A percentile compares a stretch with the other conserved stretches of the same genome.
These are phyloP conservation scores for Drosophila meridiana DNA, from an alignment of 2,888 invertebrate species.

Conservation along the genomic window DNA sequence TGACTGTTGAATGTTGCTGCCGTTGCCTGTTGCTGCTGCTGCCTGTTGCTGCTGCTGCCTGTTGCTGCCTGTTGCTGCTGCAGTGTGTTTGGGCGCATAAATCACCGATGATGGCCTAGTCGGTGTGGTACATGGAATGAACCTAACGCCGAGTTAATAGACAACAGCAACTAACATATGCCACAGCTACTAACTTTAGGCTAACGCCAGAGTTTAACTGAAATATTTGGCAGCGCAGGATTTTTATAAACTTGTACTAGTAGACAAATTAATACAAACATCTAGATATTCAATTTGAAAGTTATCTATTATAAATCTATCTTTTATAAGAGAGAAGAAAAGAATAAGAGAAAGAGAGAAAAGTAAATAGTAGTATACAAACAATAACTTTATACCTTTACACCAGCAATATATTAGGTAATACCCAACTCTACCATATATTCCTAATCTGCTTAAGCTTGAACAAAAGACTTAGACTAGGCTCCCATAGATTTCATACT, in stretches of 20 bases:
- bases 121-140: slow-evolving; percentile 29
- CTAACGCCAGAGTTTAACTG: not conserved
- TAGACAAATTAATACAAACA: slow-evolving; percentile 8
- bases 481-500: not conserved
- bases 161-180: slow-evolving; percentile 14
- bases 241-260: not conserved
- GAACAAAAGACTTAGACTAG: not conserved
- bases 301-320: too few species aligned
- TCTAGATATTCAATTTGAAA: too few species aligned
- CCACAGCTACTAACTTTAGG: slow-evolving; percentile 7
- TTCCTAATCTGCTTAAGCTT: too few species aligned
- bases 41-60: slow-evolving; percentile 12
- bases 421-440: not conserved
- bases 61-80: slow-evolving; percentile 17
- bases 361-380: too few species aligned
- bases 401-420: not conserved
- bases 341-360: too few species aligned
- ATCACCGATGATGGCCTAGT: slow-evolving; percentile 51
- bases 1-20: slow-evolving; percentile 17
- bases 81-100: slow-evolving; percentile 48
- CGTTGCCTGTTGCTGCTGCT: slow-evolving; percentile 15
- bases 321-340: too few species aligned
- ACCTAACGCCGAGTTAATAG: slow-evolving; percentile 40
- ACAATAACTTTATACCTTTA: not conserved
- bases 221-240: slow-evolving; percentile 16